Evolutionary conservation across 2,113 vertebrate genomes (phyloP).

Genomic region (Pholis gunnellus): DNA sequence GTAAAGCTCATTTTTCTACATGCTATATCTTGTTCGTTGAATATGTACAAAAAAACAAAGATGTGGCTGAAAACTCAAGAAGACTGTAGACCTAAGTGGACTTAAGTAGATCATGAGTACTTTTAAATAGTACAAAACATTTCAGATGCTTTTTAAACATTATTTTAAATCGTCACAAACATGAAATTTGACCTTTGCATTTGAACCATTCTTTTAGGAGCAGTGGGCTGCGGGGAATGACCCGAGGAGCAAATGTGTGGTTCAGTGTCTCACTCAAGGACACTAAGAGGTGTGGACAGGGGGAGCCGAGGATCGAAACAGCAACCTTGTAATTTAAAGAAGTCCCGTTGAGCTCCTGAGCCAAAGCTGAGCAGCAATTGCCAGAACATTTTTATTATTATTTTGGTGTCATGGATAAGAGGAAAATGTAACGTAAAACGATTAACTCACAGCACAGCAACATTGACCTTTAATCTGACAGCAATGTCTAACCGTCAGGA

Average conservation of each 20-base stretch:
- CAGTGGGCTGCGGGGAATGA: neutral
- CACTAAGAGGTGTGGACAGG: too few relatives aligned
- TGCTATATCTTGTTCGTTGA: neutral
- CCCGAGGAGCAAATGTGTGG: neutral
- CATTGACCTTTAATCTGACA: neutral
- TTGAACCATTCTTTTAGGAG: neutral
- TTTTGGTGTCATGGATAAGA: neutral
- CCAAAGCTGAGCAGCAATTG: too few relatives aligned
- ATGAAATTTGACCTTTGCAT: neutral
- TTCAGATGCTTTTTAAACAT: neutral
- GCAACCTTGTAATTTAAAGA: too few relatives aligned
- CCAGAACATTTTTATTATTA: neutral
- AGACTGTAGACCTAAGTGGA: neutral
- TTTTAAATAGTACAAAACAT: neutral
- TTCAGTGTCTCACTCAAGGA: neutral
- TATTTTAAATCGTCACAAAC: neutral
- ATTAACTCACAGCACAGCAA: neutral
- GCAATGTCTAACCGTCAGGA: neutral
- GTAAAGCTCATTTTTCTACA: neutral
- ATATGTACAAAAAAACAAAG: neutral
- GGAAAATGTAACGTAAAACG: neutral
- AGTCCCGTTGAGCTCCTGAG: too few relatives aligned
- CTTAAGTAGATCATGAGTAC: neutral
- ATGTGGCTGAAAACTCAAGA: neutral
- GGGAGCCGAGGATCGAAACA: too few relatives aligned